Evolutionary conservation across 2,888 invertebrate genomes (phyloP).

Genomic region (Periphyllus acericola): DNA sequence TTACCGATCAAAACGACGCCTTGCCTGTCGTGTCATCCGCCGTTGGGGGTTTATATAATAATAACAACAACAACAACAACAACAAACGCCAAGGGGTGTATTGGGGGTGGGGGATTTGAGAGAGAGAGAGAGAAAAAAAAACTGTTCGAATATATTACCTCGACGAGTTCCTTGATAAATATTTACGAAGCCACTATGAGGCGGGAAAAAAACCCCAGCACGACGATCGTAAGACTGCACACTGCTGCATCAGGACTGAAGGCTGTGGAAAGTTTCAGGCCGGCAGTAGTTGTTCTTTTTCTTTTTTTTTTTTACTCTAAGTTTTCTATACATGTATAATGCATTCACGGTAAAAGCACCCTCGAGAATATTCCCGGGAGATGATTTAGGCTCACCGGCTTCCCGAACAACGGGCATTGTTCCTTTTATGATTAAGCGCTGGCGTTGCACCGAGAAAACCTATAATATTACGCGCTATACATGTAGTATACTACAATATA

Average conservation of each 20-base stretch:
- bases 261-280: constrained; percentile 15
- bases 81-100: background rate
- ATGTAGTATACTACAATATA: background rate
- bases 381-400: constrained; percentile 45
- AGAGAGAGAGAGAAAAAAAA: constrained; percentile 1
- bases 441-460: background rate
- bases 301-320: background rate
- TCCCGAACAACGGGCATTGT: constrained; percentile 40
- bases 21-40: background rate
- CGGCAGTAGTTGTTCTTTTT: background rate
- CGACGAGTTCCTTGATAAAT: constrained; percentile 48
- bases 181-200: constrained; percentile 36
- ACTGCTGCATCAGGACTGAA: background rate
- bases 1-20: background rate
- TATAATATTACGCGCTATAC: too few relatives aligned
- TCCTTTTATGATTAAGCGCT: constrained; percentile 45
- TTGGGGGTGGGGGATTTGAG: background rate
- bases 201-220: background rate
- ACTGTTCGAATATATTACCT: constrained; percentile 15
- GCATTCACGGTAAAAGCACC: constrained; percentile 42
- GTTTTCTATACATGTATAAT: constrained; percentile 40
- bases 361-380: constrained; percentile 51
- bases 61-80: too few relatives aligned
- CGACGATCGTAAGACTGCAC: background rate
- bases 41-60: background rate